Evolutionary conservation across 2,888 invertebrate genomes (phyloP), one percentile per base, ranked within the genome.

Genomic region (Conchocele bisecta): DNA sequence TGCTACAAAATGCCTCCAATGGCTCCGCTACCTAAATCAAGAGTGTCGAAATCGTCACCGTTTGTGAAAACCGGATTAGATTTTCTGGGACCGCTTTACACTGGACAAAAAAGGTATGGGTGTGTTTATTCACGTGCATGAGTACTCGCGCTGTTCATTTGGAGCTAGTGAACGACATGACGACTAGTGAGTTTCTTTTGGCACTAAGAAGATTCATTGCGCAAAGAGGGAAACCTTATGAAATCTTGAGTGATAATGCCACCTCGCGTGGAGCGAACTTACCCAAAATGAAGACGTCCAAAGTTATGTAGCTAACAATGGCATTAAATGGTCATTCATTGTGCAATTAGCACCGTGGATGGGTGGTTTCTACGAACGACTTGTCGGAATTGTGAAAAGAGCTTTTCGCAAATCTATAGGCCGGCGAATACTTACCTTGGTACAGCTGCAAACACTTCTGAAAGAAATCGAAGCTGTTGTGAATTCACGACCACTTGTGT

Each of bases 401-500:
- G 17, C 54, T 3, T 33, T 60, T n/a, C 33, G 54, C 13, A 67
- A 60, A 44, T n/a, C 51, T 11, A 24, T 64, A 3, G 37, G 46
- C 3, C 17, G 22, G 13, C 7, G 5, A 15, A 20, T 15, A 11
- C 22, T 46, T 15, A 46, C 46, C 3, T 20, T 15, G 20, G 29
- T 26, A 46, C 39, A 46, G 28, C 17, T 57, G 29, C 37, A 26
- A 57, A 57, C 57, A 13, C 28, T 57, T 39, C 26, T 57, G 26
- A 29, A 37, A 15, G 57, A 57, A 31, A 24, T 24, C n/a, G 42
- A 56, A 20, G 31, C 54, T 17, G 35, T 64, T 28, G 48, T 64
- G 2, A 65, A 65, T 31, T 48, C 65, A 20, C 48, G 50, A 39
- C 65, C 65, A 33, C 26, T 58, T 24, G 51, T 65, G n/a, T 64